Percentiles rank a stretch among this genome's conserved stretches.
These are phyloP conservation scores for Melieria picta DNA, from an alignment of 2,888 invertebrate genomes.

Conservation along the genomic window DNA sequence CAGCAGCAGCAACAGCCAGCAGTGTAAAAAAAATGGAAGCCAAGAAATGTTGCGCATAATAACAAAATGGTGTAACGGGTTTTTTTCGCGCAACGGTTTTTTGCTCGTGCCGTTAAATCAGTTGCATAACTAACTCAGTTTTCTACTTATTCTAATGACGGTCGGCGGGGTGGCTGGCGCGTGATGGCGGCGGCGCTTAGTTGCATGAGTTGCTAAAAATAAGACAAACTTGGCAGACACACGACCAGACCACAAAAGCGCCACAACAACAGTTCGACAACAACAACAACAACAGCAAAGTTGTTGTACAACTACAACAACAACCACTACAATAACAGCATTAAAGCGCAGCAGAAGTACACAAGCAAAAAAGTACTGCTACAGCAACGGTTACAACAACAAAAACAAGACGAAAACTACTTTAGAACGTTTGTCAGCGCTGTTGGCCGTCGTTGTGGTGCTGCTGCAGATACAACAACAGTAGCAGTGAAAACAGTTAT, in stretches of 20 bases:
- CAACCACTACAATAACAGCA: too few relatives aligned
- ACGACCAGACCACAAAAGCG: slow-evolving; percentile 5
- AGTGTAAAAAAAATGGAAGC: slow-evolving; percentile 1
- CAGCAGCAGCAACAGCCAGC: slow-evolving; percentile 1
- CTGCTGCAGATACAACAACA: too few relatives aligned
- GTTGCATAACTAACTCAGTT: slow-evolving; percentile 18
- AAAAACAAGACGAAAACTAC: too few relatives aligned
- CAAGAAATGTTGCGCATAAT: slow-evolving; percentile 14
- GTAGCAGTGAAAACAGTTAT: too few relatives aligned
- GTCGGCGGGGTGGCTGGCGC: background rate
- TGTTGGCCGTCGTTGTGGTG: too few relatives aligned
- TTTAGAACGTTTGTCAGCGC: too few relatives aligned
- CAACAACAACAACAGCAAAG: background rate
- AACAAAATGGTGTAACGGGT: background rate
- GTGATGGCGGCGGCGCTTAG: slow-evolving; percentile 5
- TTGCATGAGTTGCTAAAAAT: slow-evolving; percentile 13
- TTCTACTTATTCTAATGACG: slow-evolving; percentile 13
- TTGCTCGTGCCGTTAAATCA: slow-evolving; percentile 10
- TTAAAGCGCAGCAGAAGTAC: too few relatives aligned
- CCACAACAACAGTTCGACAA: background rate
- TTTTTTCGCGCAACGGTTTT: slow-evolving; percentile 2
- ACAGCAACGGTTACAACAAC: too few relatives aligned
- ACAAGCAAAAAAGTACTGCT: too few relatives aligned
- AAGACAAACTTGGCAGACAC: slow-evolving; percentile 16
- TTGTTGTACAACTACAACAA: too few relatives aligned